Base-by-base conservation (phyloP, 1,140 invertebrate species). In the Papilio glaucus region DNA sequence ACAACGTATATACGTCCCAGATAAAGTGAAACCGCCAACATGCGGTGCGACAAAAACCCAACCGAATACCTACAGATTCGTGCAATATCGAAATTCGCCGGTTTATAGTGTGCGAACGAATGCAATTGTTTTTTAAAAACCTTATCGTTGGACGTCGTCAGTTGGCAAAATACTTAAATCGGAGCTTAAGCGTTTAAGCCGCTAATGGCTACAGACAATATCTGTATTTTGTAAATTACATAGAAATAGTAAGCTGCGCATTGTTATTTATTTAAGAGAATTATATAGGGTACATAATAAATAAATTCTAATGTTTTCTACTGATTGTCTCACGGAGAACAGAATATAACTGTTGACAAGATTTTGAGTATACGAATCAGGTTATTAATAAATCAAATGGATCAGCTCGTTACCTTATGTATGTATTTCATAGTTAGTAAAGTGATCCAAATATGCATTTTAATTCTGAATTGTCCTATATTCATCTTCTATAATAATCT, bases 1-100 rank as follows among this genome's bases (percentile, higher is more conserved):
- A 78, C 80, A 77, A 84, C 71, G 74, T 75, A 79, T n/a, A n/a
- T 72, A 57, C 45, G 74, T 67, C 37, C 49, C 24, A 39, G 77
- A 78, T 77, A 81, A 83, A 72, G 72, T 41, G 42, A 39, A 39
- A 38, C 62, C 15, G 62, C 62, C 62, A 39, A 65, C 62, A 37
- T 65, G 62, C 62, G 60, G 60, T 37, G 62, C 37, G 18, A 38
- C 29, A 65, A 39, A 65, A 65, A 65, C n/a, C 37, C 62, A 37
- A 21, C 18, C 18, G 37, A 39, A 65, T 21, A 38, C 29, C 7
- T 21, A 38, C 62, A 29, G 33, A 29, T 33, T 39, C 10, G 15
- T 41, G 62, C 62, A 18, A 39, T 41, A 65, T 39, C 62, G 33
- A 21, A 39, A 65, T 65, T 21, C 37, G 33, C 15, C 62, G 62